Evolutionary conservation across 2,888 invertebrate genomes (phyloP).

Genomic region (Eugnorisma glareosa): DNA sequence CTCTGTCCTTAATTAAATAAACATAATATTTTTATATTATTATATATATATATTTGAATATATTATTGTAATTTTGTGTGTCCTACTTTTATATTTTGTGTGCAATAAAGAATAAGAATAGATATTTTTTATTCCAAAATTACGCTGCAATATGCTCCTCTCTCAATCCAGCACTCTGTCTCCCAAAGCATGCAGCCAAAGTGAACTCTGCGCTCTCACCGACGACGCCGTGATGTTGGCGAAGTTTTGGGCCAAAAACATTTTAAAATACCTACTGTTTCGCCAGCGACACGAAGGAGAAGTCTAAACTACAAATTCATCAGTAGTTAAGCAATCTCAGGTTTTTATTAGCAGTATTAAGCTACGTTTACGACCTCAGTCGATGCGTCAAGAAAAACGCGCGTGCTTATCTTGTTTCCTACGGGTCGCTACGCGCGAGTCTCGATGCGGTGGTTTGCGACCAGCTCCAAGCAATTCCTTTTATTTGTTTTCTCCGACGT

Average conservation of each 20-base stretch:
- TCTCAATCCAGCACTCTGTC: not conserved
- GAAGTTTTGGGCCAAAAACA: not conserved
- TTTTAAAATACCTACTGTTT: not conserved
- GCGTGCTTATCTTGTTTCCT: not conserved
- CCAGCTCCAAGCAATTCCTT: not conserved
- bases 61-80: no score
- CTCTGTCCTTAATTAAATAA: not conserved
- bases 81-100: no score
- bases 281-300: not conserved
- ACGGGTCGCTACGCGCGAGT: not conserved
- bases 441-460: not conserved
- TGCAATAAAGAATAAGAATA: no score
- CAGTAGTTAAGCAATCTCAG: not conserved
- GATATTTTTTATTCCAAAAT: not conserved
- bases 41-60: no score
- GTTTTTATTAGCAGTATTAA: slow-evolving; percentile 38
- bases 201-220: not conserved
- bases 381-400: not conserved
- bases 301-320: not conserved
- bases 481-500: not conserved
- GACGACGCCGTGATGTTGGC: not conserved
- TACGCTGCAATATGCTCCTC: not conserved
- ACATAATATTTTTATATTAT: no score
- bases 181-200: not conserved
- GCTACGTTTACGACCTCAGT: not conserved